These are phyloP conservation scores for Tyrannus savana DNA, from an alignment of 2,113 vertebrate species.

Conservation along the genomic window DNA sequence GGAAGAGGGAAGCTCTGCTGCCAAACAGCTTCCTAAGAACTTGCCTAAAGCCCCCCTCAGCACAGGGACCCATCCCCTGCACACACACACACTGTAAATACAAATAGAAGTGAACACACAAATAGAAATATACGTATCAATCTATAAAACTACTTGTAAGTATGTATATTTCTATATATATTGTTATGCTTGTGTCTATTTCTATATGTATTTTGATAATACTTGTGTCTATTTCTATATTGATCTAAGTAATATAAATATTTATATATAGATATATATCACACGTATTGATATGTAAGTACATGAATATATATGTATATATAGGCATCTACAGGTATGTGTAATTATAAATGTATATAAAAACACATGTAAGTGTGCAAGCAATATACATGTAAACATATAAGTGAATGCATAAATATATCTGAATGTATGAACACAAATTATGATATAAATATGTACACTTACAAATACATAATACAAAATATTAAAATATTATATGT, in stretches of 20 bases:
- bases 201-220: no score
- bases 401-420: no score
- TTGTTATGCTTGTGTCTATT: no score
- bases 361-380: neutral
- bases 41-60: rapidly evolving
- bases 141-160: neutral
- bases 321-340: neutral
- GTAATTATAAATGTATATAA: neutral
- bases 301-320: neutral
- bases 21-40: neutral
- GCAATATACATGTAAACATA: no score
- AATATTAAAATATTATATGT: no score
- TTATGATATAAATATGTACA: no score
- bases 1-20: neutral
- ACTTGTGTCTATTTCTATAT: neutral
- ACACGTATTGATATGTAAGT: no score
- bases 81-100: neutral
- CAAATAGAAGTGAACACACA: no score
- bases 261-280: no score
- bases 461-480: no score
- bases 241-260: no score
- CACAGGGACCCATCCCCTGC: neutral
- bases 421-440: no score
- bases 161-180: neutral
- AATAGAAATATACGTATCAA: neutral